phyloP scores from a whole-genome alignment of 2,888 invertebrate genomes.

The Epistrophe grossulariae region DNA sequence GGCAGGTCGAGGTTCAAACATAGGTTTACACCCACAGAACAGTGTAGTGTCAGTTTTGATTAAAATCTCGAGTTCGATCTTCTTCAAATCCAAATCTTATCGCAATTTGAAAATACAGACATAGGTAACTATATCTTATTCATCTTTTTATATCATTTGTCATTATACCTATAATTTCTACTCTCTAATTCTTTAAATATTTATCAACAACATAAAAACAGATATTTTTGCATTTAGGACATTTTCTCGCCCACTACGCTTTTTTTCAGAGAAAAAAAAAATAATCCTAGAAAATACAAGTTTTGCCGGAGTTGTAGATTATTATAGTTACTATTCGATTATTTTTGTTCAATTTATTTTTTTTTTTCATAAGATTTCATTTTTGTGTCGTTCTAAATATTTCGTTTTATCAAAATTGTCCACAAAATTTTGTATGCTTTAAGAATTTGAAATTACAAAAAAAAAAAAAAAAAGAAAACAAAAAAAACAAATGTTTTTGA shows the following conservation, averaged over 20 bases:
- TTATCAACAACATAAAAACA: neutral
- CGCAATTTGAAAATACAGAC: too few species aligned
- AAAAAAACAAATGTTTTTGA: slow-evolving; percentile 52
- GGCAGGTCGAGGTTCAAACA: too few species aligned
- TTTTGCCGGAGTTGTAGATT: slow-evolving; percentile 65
- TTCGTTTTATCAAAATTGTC: slow-evolving; percentile 69
- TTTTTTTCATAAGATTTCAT: slow-evolving; percentile 1
- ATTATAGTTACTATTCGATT: slow-evolving; percentile 47
- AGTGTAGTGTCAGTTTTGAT: too few species aligned
- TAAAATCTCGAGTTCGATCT: too few species aligned
- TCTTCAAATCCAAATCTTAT: too few species aligned
- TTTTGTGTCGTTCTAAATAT: slow-evolving; percentile 43
- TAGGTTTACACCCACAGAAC: too few species aligned
- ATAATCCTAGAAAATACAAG: slow-evolving; percentile 6
- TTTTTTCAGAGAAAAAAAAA: slow-evolving; percentile 39
- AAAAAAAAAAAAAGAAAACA: slow-evolving; percentile 47
- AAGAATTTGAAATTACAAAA: slow-evolving; percentile 56
- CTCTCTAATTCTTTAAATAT: neutral
- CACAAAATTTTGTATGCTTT: slow-evolving; percentile 70
- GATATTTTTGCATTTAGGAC: slow-evolving; percentile 52
- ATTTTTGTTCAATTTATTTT: slow-evolving; percentile 6
- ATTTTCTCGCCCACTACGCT: slow-evolving; percentile 77
- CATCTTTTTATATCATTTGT: too few species aligned
- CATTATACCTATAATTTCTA: too few species aligned
- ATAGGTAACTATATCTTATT: too few species aligned